A percentile compares a stretch with the other conserved stretches of the same genome.
Evolutionary conservation across 2,888 invertebrate genomes (phyloP).

Genomic region (Epirrita christyi): DNA sequence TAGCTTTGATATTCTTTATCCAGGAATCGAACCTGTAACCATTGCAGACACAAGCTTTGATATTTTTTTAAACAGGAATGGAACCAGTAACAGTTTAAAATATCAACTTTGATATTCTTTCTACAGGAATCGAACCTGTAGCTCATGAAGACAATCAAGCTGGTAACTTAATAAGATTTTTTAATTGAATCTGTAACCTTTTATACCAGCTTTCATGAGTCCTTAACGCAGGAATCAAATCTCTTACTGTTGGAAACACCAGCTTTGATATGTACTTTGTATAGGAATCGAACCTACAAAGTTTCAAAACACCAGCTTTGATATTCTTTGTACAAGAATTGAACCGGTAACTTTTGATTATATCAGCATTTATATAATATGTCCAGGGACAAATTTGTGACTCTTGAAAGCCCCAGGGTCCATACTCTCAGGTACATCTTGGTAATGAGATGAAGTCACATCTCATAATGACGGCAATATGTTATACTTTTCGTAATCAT

Average conservation of each 20-base stretch:
- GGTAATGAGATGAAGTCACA: no score
- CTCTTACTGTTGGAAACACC: background rate
- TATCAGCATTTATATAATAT: no score
- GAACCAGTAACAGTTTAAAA: background rate
- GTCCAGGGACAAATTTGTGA: no score
- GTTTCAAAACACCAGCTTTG: background rate
- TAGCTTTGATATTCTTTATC: background rate
- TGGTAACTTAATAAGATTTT: no score
- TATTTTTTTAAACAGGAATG: background rate
- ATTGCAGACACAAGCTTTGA: no score
- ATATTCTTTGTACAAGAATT: conserved; percentile 2
- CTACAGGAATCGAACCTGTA: background rate
- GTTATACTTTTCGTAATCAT: background rate
- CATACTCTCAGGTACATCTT: no score
- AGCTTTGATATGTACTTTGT: background rate
- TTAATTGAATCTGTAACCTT: background rate
- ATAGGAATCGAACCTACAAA: conserved; percentile 6
- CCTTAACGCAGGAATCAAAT: background rate
- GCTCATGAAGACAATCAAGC: background rate
- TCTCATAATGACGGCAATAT: no score
- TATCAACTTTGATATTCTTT: background rate
- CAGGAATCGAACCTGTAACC: conserved; percentile 12
- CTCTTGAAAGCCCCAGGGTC: no score
- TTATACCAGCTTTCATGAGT: background rate
- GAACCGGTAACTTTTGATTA: conserved; percentile 1